Evolutionary conservation across 2,113 vertebrate species (phyloP), one percentile per base, ranked within the genome.

Genomic region (Laterallus jamaicensis): DNA sequence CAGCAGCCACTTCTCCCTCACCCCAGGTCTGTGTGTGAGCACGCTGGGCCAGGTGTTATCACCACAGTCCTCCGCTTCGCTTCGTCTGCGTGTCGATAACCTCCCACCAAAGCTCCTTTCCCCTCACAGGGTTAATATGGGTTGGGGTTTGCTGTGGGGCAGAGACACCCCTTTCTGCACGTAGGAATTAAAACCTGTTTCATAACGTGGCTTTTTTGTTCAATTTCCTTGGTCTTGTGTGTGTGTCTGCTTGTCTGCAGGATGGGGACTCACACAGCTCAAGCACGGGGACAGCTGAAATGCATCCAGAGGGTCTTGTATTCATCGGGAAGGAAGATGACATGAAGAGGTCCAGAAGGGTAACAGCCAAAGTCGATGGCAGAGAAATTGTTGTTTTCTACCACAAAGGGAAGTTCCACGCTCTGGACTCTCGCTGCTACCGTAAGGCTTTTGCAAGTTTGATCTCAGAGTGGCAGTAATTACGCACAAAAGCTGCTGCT

Each of bases 401-500:
- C 94, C 98, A 99, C 17, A 90, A 97, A 66, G 98, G 97, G 84
- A 96, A 91, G 80, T 99, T 99, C 86, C 98, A 99, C 40, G 99
- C 99, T 67, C 73, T 99, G 96, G 99, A 99, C 79, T 98, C 98
- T 60, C 98, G 98, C 82, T 99, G 99, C 95, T 99, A 99, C 92
- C 99, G 99, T 99, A 97, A 99, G 99, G 93, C 86, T 52, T 77
- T 95, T 97, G 58, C 24, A 69, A 25, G 6, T 74, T 8, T 50
- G 24, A n/a, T 91, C n/a, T 70, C 82, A 42, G 2, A 82, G 8
- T 82, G 87, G 9, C 39, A 44, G 70, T 8, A 60, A 15, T 59
- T 94, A 28, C 88, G 52, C 26, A 31, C 35, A 54, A 76, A 76
- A 39, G 42, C 42, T 44, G 47, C 49, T 76, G 26, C 28, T 70